Evolutionary conservation across 2,888 invertebrate species (phyloP).

Genomic region (Cryptosula pallasiana): DNA sequence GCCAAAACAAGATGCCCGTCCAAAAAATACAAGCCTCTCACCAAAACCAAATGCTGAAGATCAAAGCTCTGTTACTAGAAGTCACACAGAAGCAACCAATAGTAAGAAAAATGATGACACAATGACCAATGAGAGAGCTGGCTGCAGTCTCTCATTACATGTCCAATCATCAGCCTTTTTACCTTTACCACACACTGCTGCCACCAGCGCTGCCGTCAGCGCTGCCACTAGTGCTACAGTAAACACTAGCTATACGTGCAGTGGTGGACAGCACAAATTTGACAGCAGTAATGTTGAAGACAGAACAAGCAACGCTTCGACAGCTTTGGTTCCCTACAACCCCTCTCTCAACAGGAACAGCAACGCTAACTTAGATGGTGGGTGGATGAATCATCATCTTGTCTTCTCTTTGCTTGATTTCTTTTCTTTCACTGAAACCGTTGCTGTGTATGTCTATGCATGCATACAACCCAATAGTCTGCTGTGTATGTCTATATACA

Average conservation of each 20-base stretch:
- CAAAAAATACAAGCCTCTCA: background rate
- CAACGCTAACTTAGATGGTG: slow-evolving; percentile 19
- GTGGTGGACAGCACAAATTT: background rate
- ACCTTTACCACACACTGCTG: background rate
- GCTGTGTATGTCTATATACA: no score
- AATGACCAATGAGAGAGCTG: no score
- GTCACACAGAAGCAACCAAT: background rate
- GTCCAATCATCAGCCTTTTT: background rate
- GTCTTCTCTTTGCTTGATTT: background rate
- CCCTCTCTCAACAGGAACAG: background rate
- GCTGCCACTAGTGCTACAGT: background rate
- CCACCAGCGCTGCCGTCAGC: background rate
- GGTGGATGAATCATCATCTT: background rate
- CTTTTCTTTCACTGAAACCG: no score
- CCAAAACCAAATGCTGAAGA: background rate
- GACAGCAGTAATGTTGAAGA: background rate
- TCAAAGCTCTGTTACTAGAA: background rate
- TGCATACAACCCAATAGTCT: no score
- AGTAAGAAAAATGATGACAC: background rate
- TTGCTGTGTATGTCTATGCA: no score
- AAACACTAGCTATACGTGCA: no score
- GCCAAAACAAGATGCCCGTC: background rate
- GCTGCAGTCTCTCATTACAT: background rate
- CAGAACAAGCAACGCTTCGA: background rate
- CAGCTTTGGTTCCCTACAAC: background rate